Conservation (phyloP, 2,888 invertebrate species). For the Dilophus febrilis region DNA sequence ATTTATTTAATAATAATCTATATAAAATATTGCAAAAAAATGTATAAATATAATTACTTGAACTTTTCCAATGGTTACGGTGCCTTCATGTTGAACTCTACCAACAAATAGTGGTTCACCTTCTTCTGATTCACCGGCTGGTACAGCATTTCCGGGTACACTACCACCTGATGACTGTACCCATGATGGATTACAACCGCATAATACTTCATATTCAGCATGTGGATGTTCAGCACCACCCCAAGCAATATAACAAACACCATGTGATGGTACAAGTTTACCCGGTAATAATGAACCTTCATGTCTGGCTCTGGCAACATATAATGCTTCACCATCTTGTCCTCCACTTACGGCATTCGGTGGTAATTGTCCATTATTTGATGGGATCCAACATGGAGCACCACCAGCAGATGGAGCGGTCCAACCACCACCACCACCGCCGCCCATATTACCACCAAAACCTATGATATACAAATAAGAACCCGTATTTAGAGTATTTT, state of each 20-base stretch:
- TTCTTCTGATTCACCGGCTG: conserved; percentile 53
- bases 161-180: conserved; percentile 44
- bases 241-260: conserved; percentile 56
- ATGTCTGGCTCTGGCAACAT: conserved; percentile 50
- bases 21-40: too few relatives aligned
- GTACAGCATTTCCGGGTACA: conserved; percentile 57
- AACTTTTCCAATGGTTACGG: conserved; percentile 63
- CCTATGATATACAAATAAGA: too few relatives aligned
- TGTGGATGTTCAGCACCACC: conserved; percentile 55
- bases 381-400: conserved; percentile 39
- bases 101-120: conserved; percentile 62
- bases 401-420: conserved; percentile 19
- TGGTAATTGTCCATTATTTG: conserved; percentile 45
- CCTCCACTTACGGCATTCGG: conserved; percentile 53
- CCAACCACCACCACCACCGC: conserved; percentile 7
- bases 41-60: neutral
- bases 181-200: conserved; percentile 46
- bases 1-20: neutral
- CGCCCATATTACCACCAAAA: too few relatives aligned
- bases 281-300: conserved; percentile 64
- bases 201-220: conserved; percentile 49
- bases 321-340: conserved; percentile 36
- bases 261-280: conserved; percentile 52
- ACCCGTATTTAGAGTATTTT: too few relatives aligned
- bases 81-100: conserved; percentile 58